Base-by-base conservation (phyloP, 2,888 invertebrate species). In the Autographa pulchrina region DNA sequence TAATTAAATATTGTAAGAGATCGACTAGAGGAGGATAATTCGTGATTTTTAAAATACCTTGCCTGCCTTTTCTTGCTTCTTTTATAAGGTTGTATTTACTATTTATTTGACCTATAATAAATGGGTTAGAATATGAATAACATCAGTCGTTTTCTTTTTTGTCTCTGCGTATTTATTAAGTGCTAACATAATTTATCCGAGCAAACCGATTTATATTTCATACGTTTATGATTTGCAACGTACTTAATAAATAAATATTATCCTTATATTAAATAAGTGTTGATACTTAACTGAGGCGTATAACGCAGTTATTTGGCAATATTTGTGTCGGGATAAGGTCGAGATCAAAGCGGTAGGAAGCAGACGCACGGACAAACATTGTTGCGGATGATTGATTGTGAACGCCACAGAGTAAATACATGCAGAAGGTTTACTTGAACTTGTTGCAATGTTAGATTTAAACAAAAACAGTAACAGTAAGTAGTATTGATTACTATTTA, bases 261-360 rank as follows among this genome's bases (percentile, higher is more conserved):
- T 11, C 38, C 38, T 38, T 38, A 11, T 9, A 54, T 54, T 1
- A 20, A 9, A 56, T 65, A 63, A 68, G 68, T 67, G 74, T 71
- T 69, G 62, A 69, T 63, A 67, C 66, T 76, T 35, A 20, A 63
- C 62, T 48, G 31, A 66, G 63, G 35, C 52, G 54, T 7, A 48
- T 8, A 18, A 65, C 68, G 62, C 38, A 65, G 38, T 62, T 65
- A 77, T 70, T 83, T 81, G 81, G 70, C 83, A 83, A 73, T 67
- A 69, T 60, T n/a, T 65, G 61, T 74, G 71, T 72, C 78, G 73
- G 65, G 62, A 14, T 78, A 75, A 80, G 71, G 75, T 75, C 68
- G 76, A 75, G 78, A 78, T 82, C 83, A 82, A 82, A 82, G 82
- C 71, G 64, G 59, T 65, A 41, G 83, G 78, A 73, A 83, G 79